A percentile compares a stretch with the other conserved stretches of the same genome.
These are phyloP conservation scores for Lethenteron camtschaticum DNA, from an alignment of 2,113 vertebrate genomes.

Conservation along the genomic window DNA sequence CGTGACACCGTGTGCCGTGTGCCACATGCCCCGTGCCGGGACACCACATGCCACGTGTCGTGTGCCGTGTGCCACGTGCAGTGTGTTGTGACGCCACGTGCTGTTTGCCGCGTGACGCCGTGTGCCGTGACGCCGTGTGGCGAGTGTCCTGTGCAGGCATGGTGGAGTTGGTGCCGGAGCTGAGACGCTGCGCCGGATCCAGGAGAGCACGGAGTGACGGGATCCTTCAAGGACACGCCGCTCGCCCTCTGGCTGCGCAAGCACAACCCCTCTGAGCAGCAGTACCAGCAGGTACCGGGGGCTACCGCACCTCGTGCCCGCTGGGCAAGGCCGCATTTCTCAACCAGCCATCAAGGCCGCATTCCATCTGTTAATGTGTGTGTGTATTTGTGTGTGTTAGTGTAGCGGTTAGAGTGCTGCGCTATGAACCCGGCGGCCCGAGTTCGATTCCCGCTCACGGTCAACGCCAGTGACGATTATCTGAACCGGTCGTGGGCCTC, in stretches of 20 bases:
- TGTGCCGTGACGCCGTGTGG: not conserved
- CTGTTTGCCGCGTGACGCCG: not conserved
- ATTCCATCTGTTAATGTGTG: no score
- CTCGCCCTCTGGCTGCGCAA: constrained; percentile 87
- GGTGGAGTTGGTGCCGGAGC: constrained; percentile 95
- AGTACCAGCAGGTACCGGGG: constrained; percentile 67
- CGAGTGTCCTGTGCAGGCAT: constrained; percentile 31
- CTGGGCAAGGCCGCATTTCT: no score
- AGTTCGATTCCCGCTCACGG: no score
- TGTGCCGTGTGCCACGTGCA: not conserved
- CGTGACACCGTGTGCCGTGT: no score
- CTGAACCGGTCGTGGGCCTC: no score
- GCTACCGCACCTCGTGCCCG: not conserved
- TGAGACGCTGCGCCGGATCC: constrained; percentile 83
- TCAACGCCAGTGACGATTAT: no score
- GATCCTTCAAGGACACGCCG: constrained; percentile 77
- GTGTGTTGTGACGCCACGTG: not conserved
- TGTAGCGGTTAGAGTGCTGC: no score
- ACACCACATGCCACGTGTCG: not conserved
- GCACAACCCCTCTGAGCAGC: constrained; percentile 63
- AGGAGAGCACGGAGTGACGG: constrained; percentile 83
- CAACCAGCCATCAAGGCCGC: no score
- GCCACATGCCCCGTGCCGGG: rapidly evolving
- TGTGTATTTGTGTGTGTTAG: no score
- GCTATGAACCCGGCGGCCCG: no score